phyloP scores from a whole-genome alignment of 53 echinoderm and acorn worm genomes.

The Echinometra lucunter region DNA sequence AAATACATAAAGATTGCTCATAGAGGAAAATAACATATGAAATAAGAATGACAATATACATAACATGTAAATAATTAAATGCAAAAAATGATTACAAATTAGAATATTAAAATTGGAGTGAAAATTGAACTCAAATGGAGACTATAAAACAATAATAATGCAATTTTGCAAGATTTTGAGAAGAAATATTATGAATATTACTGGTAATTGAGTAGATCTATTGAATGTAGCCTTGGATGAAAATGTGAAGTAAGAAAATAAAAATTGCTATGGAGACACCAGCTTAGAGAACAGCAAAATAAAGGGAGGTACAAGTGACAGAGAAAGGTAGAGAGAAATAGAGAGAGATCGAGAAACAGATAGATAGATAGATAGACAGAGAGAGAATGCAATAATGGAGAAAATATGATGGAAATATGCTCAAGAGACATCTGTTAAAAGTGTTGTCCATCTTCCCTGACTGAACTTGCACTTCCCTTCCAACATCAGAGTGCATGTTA shows the following conservation, averaged over 20 bases:
- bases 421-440: neutral
- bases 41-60: too few relatives aligned
- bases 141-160: too few relatives aligned
- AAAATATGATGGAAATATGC: neutral
- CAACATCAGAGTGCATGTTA: neutral
- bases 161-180: too few relatives aligned
- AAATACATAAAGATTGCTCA: too few relatives aligned
- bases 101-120: too few relatives aligned
- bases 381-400: neutral
- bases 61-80: too few relatives aligned
- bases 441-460: neutral
- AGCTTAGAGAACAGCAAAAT: neutral
- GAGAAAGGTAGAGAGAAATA: neutral
- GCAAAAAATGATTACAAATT: too few relatives aligned
- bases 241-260: neutral
- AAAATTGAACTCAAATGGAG: too few relatives aligned
- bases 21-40: too few relatives aligned
- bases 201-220: too few relatives aligned
- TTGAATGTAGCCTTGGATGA: too few relatives aligned
- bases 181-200: too few relatives aligned
- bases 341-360: constrained; percentile 2
- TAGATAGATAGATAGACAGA: neutral
- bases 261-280: neutral
- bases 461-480: neutral
- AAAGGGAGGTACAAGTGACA: neutral